Base-by-base conservation (phyloP, 2,113 vertebrate genomes). In the Halichoeres trimaculatus region DNA sequence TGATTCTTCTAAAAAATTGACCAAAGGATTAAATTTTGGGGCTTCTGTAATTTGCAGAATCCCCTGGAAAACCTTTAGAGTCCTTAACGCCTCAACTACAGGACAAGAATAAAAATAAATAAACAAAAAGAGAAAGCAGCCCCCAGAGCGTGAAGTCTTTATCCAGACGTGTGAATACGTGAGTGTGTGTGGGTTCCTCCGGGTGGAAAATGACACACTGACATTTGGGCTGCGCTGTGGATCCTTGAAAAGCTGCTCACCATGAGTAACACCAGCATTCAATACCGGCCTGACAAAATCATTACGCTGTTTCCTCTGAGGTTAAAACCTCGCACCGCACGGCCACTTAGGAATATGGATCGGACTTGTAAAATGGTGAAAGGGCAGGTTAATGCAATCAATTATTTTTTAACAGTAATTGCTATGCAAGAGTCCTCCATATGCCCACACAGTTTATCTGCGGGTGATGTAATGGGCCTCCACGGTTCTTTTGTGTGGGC, bases 371-470 rank as follows among this genome's bases (percentile, higher is more conserved):
- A 86, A 90, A 84, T 60, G 81, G 85, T 85, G 78, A 90, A 91
- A 85, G 87, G 89, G 63, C 88, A 88, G 86, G 81, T 91, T 89
- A 89, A 92, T 85, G 86, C 87, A 85, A 91, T 92, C 88, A 86
- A 89, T 90, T 90, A 70, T 85, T 86, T 89, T 89, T 86, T 78
- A 87, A 85, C 87, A 79, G 85, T 91, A 86, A 91, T 92, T 83
- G 85, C 82, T 69, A 78, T 59, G 83, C 80, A 68, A 90, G 84
- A 84, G 85, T 86, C 84, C 82, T 91, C 70, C 65, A 91, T 76
- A 61, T 75, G 70, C 75, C 81, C 90, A 89, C 87, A 84, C 84
- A 86, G 81, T 84, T 63, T 53, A 78, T 89, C 74, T 89, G 55
- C 0, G 16, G 57, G 77, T 73, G 65, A 71, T 22, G 74, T 68